Evolutionary conservation across 2,797 vertebrate species (phyloP).

Genomic region (Dendrocincla fuliginosa): DNA sequence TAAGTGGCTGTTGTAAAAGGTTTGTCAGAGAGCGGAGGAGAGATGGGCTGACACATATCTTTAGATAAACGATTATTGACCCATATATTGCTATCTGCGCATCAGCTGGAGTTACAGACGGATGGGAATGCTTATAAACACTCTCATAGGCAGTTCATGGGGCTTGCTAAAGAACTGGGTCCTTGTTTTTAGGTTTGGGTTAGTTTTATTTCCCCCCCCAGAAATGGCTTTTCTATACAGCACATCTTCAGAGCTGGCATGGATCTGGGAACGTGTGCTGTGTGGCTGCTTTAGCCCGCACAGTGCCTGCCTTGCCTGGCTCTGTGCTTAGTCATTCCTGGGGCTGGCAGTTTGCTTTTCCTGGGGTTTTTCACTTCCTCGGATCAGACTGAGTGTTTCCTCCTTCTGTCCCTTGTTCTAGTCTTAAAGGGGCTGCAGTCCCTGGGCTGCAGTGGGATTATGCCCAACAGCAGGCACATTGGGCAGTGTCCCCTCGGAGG

Average conservation of each 20-base stretch:
- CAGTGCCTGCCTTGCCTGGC: neutral
- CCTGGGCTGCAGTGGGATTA: neutral
- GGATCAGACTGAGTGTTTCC: neutral
- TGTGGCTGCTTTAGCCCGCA: neutral
- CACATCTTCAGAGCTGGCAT: neutral
- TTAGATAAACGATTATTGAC: conserved; percentile 11
- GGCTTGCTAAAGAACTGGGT: neutral
- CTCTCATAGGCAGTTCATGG: neutral
- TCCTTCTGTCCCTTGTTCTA: neutral
- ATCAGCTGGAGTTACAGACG: rapidly evolving
- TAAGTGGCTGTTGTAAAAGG: conserved; percentile 22
- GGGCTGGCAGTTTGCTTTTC: neutral
- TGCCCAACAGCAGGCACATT: rapidly evolving
- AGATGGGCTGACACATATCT: neutral
- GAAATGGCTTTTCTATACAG: neutral
- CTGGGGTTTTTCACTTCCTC: neutral
- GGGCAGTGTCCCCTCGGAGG: rapidly evolving
- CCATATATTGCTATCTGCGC: neutral
- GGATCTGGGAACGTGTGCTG: neutral
- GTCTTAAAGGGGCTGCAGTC: neutral
- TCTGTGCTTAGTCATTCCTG: conserved; percentile 37
- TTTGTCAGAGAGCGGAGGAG: neutral
- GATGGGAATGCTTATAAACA: neutral
- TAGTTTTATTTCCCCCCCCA: neutral
- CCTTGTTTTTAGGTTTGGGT: neutral